A percentile compares a stretch with the other conserved stretches of the same genome.
These are phyloP conservation scores for Drosophila setosimentum DNA, from an alignment of 2,888 invertebrate genomes.

Conservation along the genomic window DNA sequence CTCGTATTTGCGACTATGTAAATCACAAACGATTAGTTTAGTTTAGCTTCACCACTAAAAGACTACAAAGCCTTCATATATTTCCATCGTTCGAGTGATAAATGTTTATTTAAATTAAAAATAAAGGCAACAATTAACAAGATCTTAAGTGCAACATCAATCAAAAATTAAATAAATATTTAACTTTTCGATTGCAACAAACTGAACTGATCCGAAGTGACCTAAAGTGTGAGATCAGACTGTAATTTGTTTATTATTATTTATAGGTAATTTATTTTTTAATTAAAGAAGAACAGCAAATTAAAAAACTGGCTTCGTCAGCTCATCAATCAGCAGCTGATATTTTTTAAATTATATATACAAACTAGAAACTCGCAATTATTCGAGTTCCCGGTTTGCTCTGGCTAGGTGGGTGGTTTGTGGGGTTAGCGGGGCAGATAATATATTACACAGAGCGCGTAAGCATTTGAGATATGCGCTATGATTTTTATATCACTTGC, in stretches of 20 bases:
- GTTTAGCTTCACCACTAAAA: not conserved
- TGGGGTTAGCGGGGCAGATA: slow-evolving; percentile 1
- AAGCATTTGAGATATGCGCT: slow-evolving; percentile 69
- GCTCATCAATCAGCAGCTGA: slow-evolving; percentile 66
- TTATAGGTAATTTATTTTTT: slow-evolving; percentile 67
- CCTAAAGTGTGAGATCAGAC: slow-evolving; percentile 32
- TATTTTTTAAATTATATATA: slow-evolving; percentile 65
- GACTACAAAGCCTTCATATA: slow-evolving; percentile 21
- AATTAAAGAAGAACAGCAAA: slow-evolving; percentile 51
- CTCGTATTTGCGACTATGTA: not conserved
- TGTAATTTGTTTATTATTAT: slow-evolving; percentile 57
- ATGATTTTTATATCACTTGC: slow-evolving; percentile 71
- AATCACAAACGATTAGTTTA: not conserved
- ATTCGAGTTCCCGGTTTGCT: slow-evolving; percentile 30
- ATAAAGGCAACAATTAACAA: slow-evolving; percentile 24
- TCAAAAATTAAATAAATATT: slow-evolving; percentile 40
- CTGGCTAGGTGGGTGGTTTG: not conserved
- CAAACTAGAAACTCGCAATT: slow-evolving; percentile 73
- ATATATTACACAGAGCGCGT: slow-evolving; percentile 64
- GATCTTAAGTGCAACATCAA: slow-evolving; percentile 49
- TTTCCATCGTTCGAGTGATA: slow-evolving; percentile 28
- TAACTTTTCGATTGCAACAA: slow-evolving; percentile 35
- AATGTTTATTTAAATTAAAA: slow-evolving; percentile 47
- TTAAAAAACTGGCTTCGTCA: slow-evolving; percentile 39
- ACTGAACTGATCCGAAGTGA: slow-evolving; percentile 15